Base-by-base conservation (phyloP, 2,113 vertebrate genomes). In the Pelvicachromis taeniatus region DNA sequence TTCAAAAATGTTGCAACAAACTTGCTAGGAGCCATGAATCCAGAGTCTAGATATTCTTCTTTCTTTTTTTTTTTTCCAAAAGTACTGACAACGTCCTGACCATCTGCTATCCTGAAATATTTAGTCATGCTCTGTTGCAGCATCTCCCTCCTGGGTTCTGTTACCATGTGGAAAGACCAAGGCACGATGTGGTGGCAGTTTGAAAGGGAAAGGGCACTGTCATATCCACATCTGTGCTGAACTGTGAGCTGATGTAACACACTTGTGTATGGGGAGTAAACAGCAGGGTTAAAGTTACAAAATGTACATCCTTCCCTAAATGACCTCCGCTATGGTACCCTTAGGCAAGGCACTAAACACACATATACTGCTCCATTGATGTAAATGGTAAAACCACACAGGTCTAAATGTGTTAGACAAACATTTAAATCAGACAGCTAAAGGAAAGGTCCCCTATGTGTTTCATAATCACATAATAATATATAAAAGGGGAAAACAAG, bases 81-180 rank as follows among this genome's bases (percentile, higher is more conserved):
- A 83, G 80, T 42, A 81, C 79, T 80, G 86, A 83, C 82, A 85
- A 92, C 85, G 84, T 91, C 70, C 45, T 55, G 40, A 81, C 90
- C 92, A 93, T 93, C 90, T 91, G 89, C 83, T 90, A 83, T 70
- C 73, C 82, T 95, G 54, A 92, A 93, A 93, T 93, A 93, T 92
- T 95, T 82, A 93, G 84, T 86, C 87, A 82, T 88, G 82, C 81
- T 90, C 80, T 53, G 86, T 78, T 81, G 89, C 78, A 82, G 84
- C 16, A 80, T 79, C 45, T 31, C 63, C 91, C 89, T 93, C 86
- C 55, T 80, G 84, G 86, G 86, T 65, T 90, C 81, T 56, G 65
- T 83, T 80, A 86, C 82, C 19, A 86, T 70, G 84, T 61, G 63
- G 50, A 88, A 81, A 85, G 84, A 89, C 77, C 85, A 79, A 77